A percentile compares a stretch with the other conserved stretches of the same genome.
phyloP scores from a whole-genome alignment of 2,113 vertebrate genomes.

The Crocuta crocuta region DNA sequence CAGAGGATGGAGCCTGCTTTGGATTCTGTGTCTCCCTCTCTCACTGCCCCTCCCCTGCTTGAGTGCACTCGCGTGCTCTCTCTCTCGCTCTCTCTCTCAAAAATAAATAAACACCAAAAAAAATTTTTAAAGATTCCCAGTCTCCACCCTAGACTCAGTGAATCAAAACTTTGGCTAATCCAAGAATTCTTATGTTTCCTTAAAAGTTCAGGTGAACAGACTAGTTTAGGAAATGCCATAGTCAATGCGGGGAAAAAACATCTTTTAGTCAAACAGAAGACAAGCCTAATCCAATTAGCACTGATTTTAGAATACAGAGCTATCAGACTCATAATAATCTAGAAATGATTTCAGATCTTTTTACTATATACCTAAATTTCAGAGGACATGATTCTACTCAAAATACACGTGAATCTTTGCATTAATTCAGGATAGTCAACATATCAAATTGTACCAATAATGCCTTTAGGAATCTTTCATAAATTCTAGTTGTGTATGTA shows the following conservation, averaged over 20 bases:
- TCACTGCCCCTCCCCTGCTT: no score
- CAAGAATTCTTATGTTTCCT: background rate
- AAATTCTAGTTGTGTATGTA: background rate
- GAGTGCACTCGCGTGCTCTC: no score
- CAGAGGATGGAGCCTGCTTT: no score
- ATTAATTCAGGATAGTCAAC: constrained; percentile 29
- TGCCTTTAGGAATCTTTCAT: constrained; percentile 34
- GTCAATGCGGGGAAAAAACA: background rate
- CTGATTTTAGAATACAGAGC: background rate
- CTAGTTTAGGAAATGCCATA: background rate
- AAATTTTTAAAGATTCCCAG: background rate
- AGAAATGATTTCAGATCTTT: background rate
- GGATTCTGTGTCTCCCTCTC: no score
- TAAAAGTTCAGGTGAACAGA: background rate
- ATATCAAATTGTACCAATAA: background rate
- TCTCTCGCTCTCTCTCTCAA: no score
- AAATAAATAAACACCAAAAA: no score
- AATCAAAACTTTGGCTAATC: constrained; percentile 11
- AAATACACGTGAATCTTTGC: constrained; percentile 7
- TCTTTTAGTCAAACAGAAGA: background rate
- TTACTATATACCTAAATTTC: background rate
- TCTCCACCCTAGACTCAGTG: background rate
- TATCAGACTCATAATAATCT: background rate
- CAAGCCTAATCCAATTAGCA: background rate
- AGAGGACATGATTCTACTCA: constrained; percentile 1